Conservation (phyloP, 2,797 vertebrate genomes). For the Sebastes vulpes region DNA sequence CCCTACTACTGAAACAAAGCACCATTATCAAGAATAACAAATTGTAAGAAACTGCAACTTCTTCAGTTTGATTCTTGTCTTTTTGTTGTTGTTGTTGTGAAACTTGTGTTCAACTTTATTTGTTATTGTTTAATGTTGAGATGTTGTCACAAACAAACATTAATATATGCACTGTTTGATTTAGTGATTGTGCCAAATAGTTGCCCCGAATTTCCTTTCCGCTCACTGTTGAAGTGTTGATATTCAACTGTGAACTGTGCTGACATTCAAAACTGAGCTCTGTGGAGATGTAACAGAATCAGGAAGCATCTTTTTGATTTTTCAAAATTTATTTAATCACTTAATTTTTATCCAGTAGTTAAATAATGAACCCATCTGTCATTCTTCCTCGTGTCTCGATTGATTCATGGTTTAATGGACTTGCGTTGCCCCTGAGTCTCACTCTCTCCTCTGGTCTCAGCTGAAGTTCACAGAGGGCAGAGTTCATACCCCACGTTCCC, state of each 20-base stretch:
- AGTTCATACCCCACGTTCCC: constrained; percentile 79
- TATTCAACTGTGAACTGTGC: background rate
- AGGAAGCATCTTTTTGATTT: background rate
- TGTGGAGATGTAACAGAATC: background rate
- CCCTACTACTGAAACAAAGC: background rate
- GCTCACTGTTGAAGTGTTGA: background rate
- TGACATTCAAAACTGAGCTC: background rate
- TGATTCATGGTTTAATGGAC: constrained; percentile 72
- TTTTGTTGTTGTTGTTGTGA: background rate
- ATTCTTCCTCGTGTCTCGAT: constrained; percentile 31
- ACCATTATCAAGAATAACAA: background rate
- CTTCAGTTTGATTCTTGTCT: background rate
- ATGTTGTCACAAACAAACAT: no score
- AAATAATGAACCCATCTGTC: constrained; percentile 40
- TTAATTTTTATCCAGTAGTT: background rate
- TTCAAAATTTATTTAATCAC: background rate
- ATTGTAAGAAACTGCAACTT: background rate
- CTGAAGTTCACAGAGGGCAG: constrained; percentile 81
- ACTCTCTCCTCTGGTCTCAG: constrained; percentile 61
- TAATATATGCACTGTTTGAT: background rate
- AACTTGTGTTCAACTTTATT: background rate
- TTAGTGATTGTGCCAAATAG: background rate
- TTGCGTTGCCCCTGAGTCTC: constrained; percentile 40
- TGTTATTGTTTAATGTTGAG: background rate
- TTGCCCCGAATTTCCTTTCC: background rate